Percentiles rank a stretch among this genome's conserved stretches.
Evolutionary conservation across 2,797 vertebrate genomes (phyloP).

Genomic region (Hemibagrus guttatus): DNA sequence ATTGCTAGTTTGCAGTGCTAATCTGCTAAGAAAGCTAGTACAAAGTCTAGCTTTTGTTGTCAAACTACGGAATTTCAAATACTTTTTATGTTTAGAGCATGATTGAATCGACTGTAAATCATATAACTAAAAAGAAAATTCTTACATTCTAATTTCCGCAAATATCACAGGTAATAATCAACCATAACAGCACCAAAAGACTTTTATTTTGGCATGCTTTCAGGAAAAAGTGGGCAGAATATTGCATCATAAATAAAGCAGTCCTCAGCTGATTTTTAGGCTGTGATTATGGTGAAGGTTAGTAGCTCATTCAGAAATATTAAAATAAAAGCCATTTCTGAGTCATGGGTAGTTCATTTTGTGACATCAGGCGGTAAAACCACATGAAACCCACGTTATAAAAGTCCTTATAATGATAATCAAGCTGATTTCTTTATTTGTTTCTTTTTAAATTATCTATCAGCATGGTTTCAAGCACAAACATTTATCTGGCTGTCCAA

Average conservation of each 20-base stretch:
- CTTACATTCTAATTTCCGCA: neutral
- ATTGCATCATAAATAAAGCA: neutral
- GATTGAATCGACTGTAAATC: neutral
- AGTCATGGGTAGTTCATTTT: neutral
- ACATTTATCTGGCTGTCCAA: neutral
- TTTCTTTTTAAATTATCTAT: neutral
- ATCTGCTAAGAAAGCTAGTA: neutral
- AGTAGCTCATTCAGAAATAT: neutral
- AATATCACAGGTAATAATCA: neutral
- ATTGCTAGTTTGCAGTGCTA: neutral
- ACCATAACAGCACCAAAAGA: neutral
- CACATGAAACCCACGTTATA: neutral
- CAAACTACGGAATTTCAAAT: neutral
- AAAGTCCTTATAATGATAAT: neutral
- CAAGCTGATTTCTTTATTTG: neutral
- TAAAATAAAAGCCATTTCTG: neutral
- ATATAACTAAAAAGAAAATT: neutral
- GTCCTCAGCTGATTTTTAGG: neutral
- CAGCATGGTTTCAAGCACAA: neutral
- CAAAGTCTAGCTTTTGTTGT: neutral
- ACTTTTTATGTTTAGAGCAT: too few relatives aligned
- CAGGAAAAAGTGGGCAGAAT: neutral
- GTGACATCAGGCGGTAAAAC: neutral
- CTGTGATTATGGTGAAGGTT: neutral
- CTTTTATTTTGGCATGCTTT: neutral